Evolutionary conservation across 2,888 invertebrate genomes (phyloP).

Genomic region (Nasonia oneida): DNA sequence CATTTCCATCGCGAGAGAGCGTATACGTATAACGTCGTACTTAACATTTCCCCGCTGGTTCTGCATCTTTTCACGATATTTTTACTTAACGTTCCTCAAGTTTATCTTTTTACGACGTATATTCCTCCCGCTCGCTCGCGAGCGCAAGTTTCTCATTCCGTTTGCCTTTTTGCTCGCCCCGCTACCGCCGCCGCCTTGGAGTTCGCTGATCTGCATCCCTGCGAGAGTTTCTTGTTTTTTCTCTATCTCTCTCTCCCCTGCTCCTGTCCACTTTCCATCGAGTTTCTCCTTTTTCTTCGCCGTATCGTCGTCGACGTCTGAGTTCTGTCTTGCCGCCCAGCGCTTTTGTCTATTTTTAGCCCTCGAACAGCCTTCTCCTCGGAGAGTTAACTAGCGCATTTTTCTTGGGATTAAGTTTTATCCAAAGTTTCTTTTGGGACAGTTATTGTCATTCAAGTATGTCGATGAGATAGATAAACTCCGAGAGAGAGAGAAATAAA

Average conservation of each 20-base stretch:
- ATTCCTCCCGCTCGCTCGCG: not conserved
- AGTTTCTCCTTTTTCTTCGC: not conserved
- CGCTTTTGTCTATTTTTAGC: not conserved
- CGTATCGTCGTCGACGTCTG: not conserved
- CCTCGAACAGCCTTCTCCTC: not conserved
- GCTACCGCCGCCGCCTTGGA: not conserved
- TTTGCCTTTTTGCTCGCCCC: slow-evolving; percentile 31
- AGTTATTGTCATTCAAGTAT: not conserved
- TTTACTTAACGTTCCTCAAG: slow-evolving; percentile 55
- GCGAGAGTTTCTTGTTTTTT: slow-evolving; percentile 19
- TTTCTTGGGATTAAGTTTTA: slow-evolving; percentile 26
- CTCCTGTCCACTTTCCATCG: slow-evolving; percentile 41
- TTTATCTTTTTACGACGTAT: slow-evolving; percentile 56
- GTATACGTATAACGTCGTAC: slow-evolving; percentile 22
- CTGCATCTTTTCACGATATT: slow-evolving; percentile 51
- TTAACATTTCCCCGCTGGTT: slow-evolving; percentile 47
- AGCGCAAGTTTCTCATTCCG: slow-evolving; percentile 46
- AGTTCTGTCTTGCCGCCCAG: not conserved
- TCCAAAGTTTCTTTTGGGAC: not conserved
- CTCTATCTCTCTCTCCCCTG: not conserved
- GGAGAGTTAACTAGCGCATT: not conserved
- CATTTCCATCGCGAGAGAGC: slow-evolving; percentile 24
- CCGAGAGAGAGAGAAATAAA: not conserved
- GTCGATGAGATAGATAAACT: not conserved
- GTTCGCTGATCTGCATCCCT: slow-evolving; percentile 59